These are phyloP conservation scores for Acrocera orbiculus DNA, from an alignment of 2,888 invertebrate species.

Conservation along the genomic window DNA sequence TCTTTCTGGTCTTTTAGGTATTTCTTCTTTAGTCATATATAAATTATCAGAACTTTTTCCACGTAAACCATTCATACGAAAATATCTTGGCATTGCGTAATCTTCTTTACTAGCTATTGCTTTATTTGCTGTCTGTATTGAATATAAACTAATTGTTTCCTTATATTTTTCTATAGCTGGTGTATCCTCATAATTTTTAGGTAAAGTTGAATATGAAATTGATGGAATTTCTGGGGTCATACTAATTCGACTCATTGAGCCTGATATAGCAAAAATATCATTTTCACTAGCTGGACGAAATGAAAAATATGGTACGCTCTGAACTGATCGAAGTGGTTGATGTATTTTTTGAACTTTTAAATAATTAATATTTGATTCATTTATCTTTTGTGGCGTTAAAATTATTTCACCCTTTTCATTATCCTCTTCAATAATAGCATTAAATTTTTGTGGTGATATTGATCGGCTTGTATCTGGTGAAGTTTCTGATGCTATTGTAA, in stretches of 20 bases:
- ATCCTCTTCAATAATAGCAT: conserved; percentile 24
- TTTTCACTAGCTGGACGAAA: conserved; percentile 26
- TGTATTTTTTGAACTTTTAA: conserved; percentile 20
- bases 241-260: conserved; percentile 24
- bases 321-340: conserved; percentile 21
- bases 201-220: conserved; percentile 28
- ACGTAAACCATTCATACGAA: conserved; percentile 31
- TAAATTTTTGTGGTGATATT: conserved; percentile 22
- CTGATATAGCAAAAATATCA: conserved; percentile 29
- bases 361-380: conserved; percentile 20
- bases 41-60: conserved; percentile 23
- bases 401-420: conserved; percentile 17
- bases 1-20: conserved; percentile 23
- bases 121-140: conserved; percentile 36
- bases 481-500: conserved; percentile 9
- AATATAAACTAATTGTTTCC: conserved; percentile 28
- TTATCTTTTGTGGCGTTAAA: conserved; percentile 21
- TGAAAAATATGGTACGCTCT: conserved; percentile 28
- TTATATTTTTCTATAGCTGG: conserved; percentile 31
- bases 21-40: conserved; percentile 6
- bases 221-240: conserved; percentile 33
- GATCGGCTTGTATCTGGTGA: conserved; percentile 12
- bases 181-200: conserved; percentile 31
- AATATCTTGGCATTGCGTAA: conserved; percentile 45
- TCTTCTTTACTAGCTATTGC: conserved; percentile 33